These are phyloP conservation scores for Leucosticte australis DNA, from an alignment of 2,113 vertebrate species.

Conservation along the genomic window DNA sequence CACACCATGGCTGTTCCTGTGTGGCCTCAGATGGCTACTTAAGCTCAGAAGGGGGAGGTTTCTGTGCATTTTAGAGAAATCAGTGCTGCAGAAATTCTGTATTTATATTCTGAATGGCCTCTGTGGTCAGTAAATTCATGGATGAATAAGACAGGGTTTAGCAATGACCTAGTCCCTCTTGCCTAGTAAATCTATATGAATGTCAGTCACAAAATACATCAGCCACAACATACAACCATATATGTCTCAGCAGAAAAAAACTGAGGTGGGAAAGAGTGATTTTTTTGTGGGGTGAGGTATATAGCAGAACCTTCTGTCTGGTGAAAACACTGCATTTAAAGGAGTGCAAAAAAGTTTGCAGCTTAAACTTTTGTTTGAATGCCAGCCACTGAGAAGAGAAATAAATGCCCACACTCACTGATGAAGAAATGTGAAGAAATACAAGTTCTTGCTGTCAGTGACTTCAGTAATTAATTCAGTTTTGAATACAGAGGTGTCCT, in stretches of 20 bases:
- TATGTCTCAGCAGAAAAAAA: neutral
- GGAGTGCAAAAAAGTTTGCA: neutral
- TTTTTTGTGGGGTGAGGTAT: neutral
- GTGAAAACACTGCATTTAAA: neutral
- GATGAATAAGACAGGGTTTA: constrained; percentile 13
- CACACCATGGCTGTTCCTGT: neutral
- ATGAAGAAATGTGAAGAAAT: neutral
- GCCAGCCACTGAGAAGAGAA: neutral
- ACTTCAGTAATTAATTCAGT: neutral
- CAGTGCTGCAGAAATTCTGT: neutral
- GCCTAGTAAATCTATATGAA: constrained; percentile 24
- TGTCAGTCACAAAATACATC: neutral
- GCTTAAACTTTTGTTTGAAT: neutral
- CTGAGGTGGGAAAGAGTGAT: neutral
- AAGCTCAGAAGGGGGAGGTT: neutral
- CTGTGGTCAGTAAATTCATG: constrained; percentile 22
- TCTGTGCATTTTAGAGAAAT: neutral
- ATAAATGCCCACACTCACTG: neutral
- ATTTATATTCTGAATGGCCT: constrained; percentile 8
- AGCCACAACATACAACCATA: neutral
- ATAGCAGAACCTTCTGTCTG: neutral
- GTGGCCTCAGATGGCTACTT: constrained; percentile 16
- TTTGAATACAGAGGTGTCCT: neutral
- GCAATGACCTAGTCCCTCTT: neutral
- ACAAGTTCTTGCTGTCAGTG: neutral